Percentiles rank a stretch among this genome's conserved stretches.
Conservation (phyloP, 2,113 vertebrate species). For the Aix galericulata region DNA sequence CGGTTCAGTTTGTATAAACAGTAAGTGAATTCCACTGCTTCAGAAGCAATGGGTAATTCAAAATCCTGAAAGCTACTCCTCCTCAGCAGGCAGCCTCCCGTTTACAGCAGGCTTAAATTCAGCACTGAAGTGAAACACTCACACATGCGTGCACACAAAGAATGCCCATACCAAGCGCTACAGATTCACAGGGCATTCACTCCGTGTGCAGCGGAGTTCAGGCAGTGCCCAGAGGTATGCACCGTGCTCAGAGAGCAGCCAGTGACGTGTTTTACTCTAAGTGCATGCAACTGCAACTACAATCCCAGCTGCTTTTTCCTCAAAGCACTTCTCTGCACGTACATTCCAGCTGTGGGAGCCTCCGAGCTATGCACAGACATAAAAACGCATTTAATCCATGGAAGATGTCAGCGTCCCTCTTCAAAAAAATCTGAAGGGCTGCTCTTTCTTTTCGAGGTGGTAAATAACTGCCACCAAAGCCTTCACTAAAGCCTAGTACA, state of each 20-base stretch:
- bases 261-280: rapidly evolving
- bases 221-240: neutral
- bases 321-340: neutral
- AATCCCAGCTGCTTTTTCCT: neutral
- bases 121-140: rapidly evolving
- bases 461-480: neutral
- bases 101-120: neutral
- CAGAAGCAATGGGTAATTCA: neutral
- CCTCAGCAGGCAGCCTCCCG: neutral
- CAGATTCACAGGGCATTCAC: neutral
- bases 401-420: neutral
- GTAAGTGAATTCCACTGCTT: neutral
- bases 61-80: neutral
- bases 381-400: neutral
- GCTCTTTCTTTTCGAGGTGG: neutral
- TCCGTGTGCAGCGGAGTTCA: neutral
- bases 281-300: rapidly evolving
- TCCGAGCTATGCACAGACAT: neutral
- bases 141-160: rapidly evolving
- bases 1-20: neutral
- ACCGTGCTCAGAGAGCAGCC: neutral
- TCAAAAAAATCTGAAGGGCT: neutral
- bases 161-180: neutral
- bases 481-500: neutral
- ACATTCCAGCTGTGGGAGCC: neutral